Percentiles rank a stretch among this genome's conserved stretches.
These are phyloP conservation scores for Parambassis ranga DNA, from an alignment of 2,797 vertebrate species.

Conservation along the genomic window DNA sequence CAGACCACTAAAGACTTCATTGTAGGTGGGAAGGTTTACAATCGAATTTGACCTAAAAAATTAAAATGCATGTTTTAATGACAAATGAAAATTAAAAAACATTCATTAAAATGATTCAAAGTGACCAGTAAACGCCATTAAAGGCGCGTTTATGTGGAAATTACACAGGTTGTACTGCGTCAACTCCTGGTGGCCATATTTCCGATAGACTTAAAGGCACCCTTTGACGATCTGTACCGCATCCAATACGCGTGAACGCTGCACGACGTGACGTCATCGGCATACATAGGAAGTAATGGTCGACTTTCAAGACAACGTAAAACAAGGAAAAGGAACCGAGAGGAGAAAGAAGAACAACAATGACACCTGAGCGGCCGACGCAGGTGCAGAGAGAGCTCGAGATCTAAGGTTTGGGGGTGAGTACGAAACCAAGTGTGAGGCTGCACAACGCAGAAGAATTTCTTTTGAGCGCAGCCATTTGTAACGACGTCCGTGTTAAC, in stretches of 20 bases:
- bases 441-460: background rate
- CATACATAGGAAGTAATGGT: conserved; percentile 65
- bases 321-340: conserved; percentile 3
- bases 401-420: conserved; percentile 40
- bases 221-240: background rate
- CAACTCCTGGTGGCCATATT: background rate
- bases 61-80: no score
- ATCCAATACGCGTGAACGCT: background rate
- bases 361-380: conserved; percentile 20
- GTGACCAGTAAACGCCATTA: background rate
- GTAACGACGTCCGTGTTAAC: conserved; percentile 39
- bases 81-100: no score
- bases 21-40: no score
- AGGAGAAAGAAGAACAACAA: conserved; percentile 6
- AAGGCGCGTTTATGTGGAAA: no score
- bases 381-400: conserved; percentile 1
- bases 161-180: background rate
- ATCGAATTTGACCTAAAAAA: background rate
- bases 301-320: conserved; percentile 3
- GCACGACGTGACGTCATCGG: conserved; percentile 53
- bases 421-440: background rate
- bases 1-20: background rate
- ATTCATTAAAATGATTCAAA: background rate
- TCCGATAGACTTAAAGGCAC: conserved; percentile 38
- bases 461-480: background rate